phyloP scores from a whole-genome alignment of 2,797 vertebrate species.

The Melanotaenia pygmaea region DNA sequence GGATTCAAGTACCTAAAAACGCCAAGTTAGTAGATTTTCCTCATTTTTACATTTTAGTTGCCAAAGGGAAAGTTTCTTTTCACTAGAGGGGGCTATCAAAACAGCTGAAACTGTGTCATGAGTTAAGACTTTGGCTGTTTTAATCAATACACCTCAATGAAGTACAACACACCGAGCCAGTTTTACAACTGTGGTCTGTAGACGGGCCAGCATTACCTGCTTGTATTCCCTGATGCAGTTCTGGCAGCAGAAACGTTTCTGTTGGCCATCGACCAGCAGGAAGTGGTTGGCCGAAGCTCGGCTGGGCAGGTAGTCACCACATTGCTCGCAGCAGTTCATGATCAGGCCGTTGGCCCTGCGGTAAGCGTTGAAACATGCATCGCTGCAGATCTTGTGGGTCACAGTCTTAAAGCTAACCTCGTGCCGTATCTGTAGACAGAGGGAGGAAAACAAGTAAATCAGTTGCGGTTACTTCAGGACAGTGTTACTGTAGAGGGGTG shows the following conservation, averaged over 20 bases:
- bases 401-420: conserved; percentile 99
- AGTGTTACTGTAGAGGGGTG: background rate
- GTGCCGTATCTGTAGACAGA: conserved; percentile 91
- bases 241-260: conserved; percentile 98
- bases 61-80: background rate
- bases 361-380: conserved; percentile 97
- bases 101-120: background rate
- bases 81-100: background rate
- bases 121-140: background rate
- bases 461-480: conserved; percentile 19
- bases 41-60: background rate
- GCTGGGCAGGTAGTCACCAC: conserved; percentile 96
- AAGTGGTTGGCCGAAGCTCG: conserved; percentile 95
- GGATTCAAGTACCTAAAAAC: background rate
- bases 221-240: conserved; percentile 97
- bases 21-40: background rate
- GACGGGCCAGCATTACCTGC: conserved; percentile 85
- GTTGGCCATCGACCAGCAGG: conserved; percentile 94
- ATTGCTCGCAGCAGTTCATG: conserved; percentile 99
- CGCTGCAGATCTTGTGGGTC: conserved; percentile 99
- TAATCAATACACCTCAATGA: background rate
- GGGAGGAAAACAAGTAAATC: background rate
- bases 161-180: background rate
- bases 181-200: background rate
- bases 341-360: conserved; percentile 97